phyloP scores from a whole-genome alignment of 2,797 vertebrate genomes.

The Rhabdophis nuchalis region DNA sequence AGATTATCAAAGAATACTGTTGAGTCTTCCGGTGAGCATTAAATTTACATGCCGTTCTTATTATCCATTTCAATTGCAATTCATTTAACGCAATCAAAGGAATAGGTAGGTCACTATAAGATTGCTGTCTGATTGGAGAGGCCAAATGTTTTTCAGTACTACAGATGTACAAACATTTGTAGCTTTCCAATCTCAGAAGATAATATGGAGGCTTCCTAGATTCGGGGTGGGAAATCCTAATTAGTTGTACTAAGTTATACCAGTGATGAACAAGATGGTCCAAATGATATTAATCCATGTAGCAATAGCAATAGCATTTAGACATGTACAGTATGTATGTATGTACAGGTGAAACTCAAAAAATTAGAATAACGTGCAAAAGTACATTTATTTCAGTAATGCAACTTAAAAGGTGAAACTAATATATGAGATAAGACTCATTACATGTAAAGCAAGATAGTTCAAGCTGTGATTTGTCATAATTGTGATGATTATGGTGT shows the following conservation, averaged over 20 bases:
- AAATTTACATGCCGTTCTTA: slow-evolving; percentile 16
- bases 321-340: too few relatives aligned
- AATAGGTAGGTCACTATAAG: not conserved
- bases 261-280: not conserved
- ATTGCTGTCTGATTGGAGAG: not conserved
- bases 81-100: not conserved
- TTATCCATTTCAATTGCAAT: not conserved
- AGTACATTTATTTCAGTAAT: too few relatives aligned
- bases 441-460: too few relatives aligned
- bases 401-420: too few relatives aligned
- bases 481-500: too few relatives aligned
- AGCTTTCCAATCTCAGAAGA: not conserved
- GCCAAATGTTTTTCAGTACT: not conserved
- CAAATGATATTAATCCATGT: not conserved
- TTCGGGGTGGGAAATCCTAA: not conserved
- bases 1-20: slow-evolving; percentile 22
- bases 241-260: not conserved
- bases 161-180: not conserved
- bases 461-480: too few relatives aligned
- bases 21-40: slow-evolving; percentile 42
- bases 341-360: too few relatives aligned
- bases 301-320: not conserved
- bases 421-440: too few relatives aligned
- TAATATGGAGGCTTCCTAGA: not conserved
- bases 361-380: too few relatives aligned